Conservation (phyloP, 2,113 vertebrate genomes). For the Hydropotes inermis region DNA sequence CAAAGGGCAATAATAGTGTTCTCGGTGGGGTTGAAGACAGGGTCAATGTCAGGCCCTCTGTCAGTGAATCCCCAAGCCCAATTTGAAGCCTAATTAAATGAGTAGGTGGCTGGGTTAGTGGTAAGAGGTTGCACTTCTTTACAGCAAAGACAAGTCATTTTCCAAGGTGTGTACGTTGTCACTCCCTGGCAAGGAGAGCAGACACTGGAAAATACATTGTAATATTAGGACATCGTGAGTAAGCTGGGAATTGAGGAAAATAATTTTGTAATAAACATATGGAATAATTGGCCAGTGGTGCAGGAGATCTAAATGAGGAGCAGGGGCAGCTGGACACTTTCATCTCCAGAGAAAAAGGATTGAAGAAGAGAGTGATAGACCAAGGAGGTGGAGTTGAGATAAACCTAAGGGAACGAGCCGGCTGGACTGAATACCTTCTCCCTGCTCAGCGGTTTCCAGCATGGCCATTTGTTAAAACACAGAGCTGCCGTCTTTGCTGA, state of each 20-base stretch:
- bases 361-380: constrained; percentile 77
- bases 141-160: constrained; percentile 22
- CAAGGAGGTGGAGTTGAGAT: constrained; percentile 68
- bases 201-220: constrained; percentile 58
- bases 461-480: constrained; percentile 66
- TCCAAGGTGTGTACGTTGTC: background rate
- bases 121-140: background rate
- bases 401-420: constrained; percentile 64
- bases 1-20: background rate
- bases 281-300: constrained; percentile 81
- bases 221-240: constrained; percentile 68
- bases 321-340: constrained; percentile 80
- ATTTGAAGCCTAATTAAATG: constrained; percentile 26
- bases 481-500: constrained; percentile 67
- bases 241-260: constrained; percentile 75
- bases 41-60: background rate
- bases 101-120: background rate
- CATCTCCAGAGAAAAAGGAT: constrained; percentile 78
- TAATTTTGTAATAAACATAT: constrained; percentile 81
- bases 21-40: background rate
- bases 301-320: constrained; percentile 81
- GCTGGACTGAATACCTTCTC: constrained; percentile 61
- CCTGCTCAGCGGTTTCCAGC: constrained; percentile 77
- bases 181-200: background rate
- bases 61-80: background rate